phyloP scores from a whole-genome alignment of 2,888 invertebrate species.

The Pegoplata infirma region DNA sequence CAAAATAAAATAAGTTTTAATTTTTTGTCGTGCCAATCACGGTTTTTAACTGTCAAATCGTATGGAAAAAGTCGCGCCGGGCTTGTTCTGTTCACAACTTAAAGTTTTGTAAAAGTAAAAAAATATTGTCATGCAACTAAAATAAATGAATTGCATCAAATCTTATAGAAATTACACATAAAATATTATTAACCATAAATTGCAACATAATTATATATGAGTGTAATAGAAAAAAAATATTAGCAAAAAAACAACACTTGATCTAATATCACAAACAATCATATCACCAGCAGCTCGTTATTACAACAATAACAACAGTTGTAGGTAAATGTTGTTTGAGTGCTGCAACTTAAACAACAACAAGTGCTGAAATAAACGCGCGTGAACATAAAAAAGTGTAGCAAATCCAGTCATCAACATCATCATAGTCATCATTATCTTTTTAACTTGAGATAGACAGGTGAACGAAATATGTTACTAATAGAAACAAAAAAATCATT shows the following conservation, averaged over 20 bases:
- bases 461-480: too few relatives aligned
- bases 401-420: constrained; percentile 39
- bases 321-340: constrained; percentile 5
- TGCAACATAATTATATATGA: neutral
- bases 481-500: constrained; percentile 47
- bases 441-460: constrained; percentile 6
- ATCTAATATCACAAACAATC: constrained; percentile 22
- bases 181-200: neutral
- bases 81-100: too few relatives aligned
- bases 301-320: constrained; percentile 7
- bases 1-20: too few relatives aligned
- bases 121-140: constrained; percentile 4
- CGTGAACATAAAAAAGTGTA: constrained; percentile 49
- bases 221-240: constrained; percentile 4
- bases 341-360: neutral
- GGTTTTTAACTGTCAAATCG: too few relatives aligned
- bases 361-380: constrained; percentile 21
- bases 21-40: too few relatives aligned
- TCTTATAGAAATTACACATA: constrained; percentile 1
- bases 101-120: too few relatives aligned
- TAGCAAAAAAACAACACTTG: constrained; percentile 1
- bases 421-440: neutral
- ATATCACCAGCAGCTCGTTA: constrained; percentile 4
- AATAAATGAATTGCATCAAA: neutral
- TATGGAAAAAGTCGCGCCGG: too few relatives aligned